Evolutionary conservation across 2,888 invertebrate genomes (phyloP), one percentile per base, ranked within the genome.

Genomic region (Aspidiotus rigidus): DNA sequence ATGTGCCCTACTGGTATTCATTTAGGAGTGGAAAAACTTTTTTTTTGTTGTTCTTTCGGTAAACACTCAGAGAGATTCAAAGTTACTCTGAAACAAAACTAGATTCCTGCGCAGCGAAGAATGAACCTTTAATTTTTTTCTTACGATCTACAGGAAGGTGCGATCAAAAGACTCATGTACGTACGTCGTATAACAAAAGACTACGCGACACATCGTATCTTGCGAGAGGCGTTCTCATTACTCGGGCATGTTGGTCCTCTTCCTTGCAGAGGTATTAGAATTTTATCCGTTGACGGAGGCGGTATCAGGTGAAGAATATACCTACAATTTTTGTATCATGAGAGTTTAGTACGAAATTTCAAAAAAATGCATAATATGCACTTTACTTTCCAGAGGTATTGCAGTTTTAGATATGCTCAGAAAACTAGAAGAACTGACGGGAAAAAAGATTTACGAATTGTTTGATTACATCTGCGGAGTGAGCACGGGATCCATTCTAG

Each of bases 401-500:
- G 82, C 93, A 72, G 89, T 91, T 6, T 84, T 95, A 72, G 89
- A 92, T 79, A 85, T 93, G 77, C 79, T 95, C 73, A 83, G 85
- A 64, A 86, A 86, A 74, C 78, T 95, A 54, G 93, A 95, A 79
- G 81, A 83, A 72, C 77, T 86, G 17, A 85, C 88, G 2, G 86
- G 86, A 0, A 81, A 81, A 72, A 81, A 78, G 71, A 84, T 92
- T 11, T 81, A 86, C 75, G 85, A 93, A 75, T 80, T 93, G 78
- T 95, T 95, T 79, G 95, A 95, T 79, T 87, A 87, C 75, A 86
- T 94, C 77, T 85, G 89, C 76, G 90, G 90, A 13, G 90, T 90
- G 42, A 89, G 88, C 77, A 90, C 89, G 7, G 89, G 93, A 42
- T 90, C 91, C 44, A 90, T 93, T 76, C 82, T 92, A 56, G 85